These are phyloP conservation scores for Glossophaga mutica DNA, from an alignment of 2,797 vertebrate species.

Conservation along the genomic window DNA sequence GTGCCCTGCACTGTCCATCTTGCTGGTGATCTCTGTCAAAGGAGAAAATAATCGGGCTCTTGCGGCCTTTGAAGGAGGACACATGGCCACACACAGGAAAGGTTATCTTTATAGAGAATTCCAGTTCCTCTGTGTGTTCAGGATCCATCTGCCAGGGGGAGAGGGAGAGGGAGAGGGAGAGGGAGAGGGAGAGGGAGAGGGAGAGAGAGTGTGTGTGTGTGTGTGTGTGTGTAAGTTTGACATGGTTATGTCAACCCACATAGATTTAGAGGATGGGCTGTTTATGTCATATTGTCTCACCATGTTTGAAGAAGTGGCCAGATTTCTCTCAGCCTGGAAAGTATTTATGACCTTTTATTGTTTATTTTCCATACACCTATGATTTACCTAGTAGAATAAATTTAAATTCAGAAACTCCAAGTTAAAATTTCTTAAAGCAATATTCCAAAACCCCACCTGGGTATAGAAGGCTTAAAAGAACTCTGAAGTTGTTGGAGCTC, in stretches of 20 bases:
- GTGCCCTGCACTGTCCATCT: not conserved
- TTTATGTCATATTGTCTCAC: not conserved
- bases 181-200: too few relatives aligned
- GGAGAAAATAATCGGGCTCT: not conserved
- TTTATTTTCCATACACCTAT: not conserved
- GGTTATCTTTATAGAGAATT: slow-evolving; percentile 15
- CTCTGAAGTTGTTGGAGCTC: not conserved
- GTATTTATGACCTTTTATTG: not conserved
- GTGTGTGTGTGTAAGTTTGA: not conserved
- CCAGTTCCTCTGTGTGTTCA: not conserved
- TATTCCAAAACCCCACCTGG: not conserved
- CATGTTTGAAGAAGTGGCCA: not conserved
- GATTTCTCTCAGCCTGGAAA: not conserved
- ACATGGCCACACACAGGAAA: not conserved
- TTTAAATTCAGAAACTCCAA: not conserved
- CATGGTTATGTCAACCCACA: not conserved
- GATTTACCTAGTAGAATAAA: not conserved
- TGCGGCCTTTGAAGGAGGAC: not conserved
- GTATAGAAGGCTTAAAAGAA: not conserved
- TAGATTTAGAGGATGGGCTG: not conserved
- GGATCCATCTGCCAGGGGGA: slow-evolving; percentile 32
- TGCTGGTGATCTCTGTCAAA: not conserved
- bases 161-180: too few relatives aligned
- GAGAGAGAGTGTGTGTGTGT: not conserved
- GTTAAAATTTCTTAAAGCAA: not conserved